Evolutionary conservation across 1,140 invertebrate genomes (phyloP), one percentile per base, ranked within the genome.

Genomic region (Tenebrio molitor): DNA sequence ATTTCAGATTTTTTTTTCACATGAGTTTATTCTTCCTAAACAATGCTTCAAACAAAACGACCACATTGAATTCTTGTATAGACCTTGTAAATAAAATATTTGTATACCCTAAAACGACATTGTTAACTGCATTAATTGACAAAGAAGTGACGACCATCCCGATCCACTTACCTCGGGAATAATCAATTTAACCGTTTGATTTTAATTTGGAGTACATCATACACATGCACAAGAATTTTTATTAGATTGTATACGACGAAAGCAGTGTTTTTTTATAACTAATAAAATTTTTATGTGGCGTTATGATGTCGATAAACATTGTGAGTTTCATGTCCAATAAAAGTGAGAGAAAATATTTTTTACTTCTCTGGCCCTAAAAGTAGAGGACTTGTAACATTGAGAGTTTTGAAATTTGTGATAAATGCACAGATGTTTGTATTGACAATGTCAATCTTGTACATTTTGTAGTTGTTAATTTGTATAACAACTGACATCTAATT

Each of bases 401-500:
- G 50, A 58, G 50, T 58, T 58, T 67, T 67, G 34, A 71, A 69
- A 79, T 78, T 78, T 79, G 77, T 79, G 74, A 79, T 76, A 69
- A 70, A 72, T 65, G 63, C 77, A 77, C 77, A 78, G 75, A 74
- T 76, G 74, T 70, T 73, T 74, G 80, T 81, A 81, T 77, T 81
- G 80, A 81, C 80, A 80, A 81, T 81, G 80, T 80, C 80, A 81
- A 76, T 74, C 69, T 78, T 81, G 78, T 81, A 80, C 70, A 80
- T 76, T 50, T 74, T 77, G 71, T 76, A 76, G 76, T 81, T 81
- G 79, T 78, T 79, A 75, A 72, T 75, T 79, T 75, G 53, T 78
- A 74, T 77, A 76, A 78, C 77, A 77, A 81, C 76, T 76, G 75
- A 78, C 76, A 77, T 78, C 39, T 69, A 74, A 50, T 72, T 75